Percentiles rank a stretch among this genome's conserved stretches.
These are phyloP conservation scores for Sigmodon hispidus DNA, from an alignment of 2,113 vertebrate genomes.

Conservation along the genomic window DNA sequence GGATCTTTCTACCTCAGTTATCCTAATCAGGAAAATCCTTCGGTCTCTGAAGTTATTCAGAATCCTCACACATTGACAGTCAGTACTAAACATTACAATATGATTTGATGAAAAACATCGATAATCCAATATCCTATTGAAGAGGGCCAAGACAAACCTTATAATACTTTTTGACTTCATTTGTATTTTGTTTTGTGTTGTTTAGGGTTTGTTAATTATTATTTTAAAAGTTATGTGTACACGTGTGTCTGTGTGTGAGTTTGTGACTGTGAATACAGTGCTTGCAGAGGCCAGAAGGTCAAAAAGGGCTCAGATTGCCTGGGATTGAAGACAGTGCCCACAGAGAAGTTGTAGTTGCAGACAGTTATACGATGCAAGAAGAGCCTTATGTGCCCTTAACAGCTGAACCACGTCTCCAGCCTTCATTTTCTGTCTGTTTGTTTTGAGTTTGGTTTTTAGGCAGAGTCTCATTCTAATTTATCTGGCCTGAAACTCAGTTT, in stretches of 20 bases:
- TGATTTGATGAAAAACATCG: not conserved
- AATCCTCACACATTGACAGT: not conserved
- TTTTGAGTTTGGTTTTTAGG: not conserved
- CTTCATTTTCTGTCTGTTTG: not conserved
- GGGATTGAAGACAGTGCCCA: not conserved
- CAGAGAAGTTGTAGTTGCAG: not conserved
- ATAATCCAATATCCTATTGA: not conserved
- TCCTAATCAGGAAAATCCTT: not conserved
- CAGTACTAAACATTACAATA: not conserved
- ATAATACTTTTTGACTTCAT: not conserved
- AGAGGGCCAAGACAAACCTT: not conserved
- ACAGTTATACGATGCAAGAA: not conserved
- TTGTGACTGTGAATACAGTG: not conserved
- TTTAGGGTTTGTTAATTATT: not conserved
- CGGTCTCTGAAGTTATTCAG: no score
- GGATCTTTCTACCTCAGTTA: not conserved
- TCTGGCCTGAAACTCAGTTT: not conserved
- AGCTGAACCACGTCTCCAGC: no score
- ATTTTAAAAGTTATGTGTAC: not conserved
- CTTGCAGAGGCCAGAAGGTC: not conserved
- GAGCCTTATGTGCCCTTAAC: not conserved
- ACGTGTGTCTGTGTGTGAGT: no score
- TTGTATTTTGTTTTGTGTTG: not conserved
- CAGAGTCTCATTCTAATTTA: not conserved
- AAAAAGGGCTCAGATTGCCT: not conserved